phyloP scores from a whole-genome alignment of 2,797 vertebrate species.

The Gephyroberyx darwinii region DNA sequence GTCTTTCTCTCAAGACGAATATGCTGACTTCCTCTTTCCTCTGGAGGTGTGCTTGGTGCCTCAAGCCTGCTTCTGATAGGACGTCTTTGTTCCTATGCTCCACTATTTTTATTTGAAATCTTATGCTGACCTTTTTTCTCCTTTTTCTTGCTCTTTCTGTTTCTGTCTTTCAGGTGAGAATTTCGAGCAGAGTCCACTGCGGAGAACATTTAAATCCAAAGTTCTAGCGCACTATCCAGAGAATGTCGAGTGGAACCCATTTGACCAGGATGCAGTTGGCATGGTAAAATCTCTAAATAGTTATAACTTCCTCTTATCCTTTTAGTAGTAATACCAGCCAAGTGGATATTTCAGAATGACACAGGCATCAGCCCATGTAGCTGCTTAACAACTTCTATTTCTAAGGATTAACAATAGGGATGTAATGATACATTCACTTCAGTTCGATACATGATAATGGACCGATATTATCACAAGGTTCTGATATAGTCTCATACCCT shows the following conservation, averaged over 20 bases:
- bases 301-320: neutral
- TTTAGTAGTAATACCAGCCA: neutral
- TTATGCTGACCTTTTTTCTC: constrained; percentile 35
- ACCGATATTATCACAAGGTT: neutral
- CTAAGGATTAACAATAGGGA: no score
- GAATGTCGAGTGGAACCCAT: constrained; percentile 99
- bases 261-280: constrained; percentile 99
- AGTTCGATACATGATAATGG: no score
- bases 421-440: no score
- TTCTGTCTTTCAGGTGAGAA: constrained; percentile 89
- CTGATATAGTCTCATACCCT: neutral
- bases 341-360: neutral
- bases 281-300: constrained; percentile 85
- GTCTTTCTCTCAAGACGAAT: constrained; percentile 64
- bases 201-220: constrained; percentile 99
- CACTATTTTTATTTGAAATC: constrained; percentile 3
- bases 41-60: constrained; percentile 66
- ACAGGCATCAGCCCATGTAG: no score
- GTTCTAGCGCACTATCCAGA: constrained; percentile 97
- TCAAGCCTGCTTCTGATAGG: constrained; percentile 64
- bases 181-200: constrained; percentile 98
- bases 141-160: constrained; percentile 44
- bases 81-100: constrained; percentile 38
- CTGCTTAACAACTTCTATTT: no score
- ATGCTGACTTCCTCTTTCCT: constrained; percentile 66